Conservation (phyloP, 2,113 vertebrate species). For the Pseudorectes ferrugineus region DNA sequence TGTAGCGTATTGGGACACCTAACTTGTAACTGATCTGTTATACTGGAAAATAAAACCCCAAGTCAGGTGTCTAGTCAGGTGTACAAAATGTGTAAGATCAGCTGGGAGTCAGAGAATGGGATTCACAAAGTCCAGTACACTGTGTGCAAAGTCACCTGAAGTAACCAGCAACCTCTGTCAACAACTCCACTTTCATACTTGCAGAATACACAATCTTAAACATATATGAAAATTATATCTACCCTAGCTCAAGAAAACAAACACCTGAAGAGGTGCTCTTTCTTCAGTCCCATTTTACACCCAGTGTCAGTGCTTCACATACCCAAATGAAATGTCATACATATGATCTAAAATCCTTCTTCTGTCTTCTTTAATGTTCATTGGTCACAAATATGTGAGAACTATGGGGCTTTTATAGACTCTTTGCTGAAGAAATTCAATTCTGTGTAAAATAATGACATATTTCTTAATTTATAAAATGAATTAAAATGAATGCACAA, state of each 20-base stretch:
- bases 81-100: neutral
- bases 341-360: neutral
- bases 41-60: neutral
- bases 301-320: accelerated
- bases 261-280: neutral
- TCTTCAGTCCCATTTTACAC: neutral
- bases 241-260: neutral
- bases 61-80: neutral
- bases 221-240: neutral
- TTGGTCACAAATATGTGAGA: neutral
- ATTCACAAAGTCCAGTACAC: neutral
- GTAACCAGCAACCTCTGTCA: neutral
- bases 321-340: neutral
- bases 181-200: neutral
- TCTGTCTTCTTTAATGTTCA: neutral
- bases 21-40: neutral
- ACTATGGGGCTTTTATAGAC: neutral
- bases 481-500: neutral
- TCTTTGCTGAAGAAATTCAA: neutral
- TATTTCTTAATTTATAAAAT: neutral
- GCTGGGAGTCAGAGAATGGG: neutral
- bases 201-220: neutral
- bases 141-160: neutral
- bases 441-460: neutral
- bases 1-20: neutral